Percentiles rank a stretch among this genome's conserved stretches.
These are phyloP conservation scores for Drosophila pseudotalamancana DNA, from an alignment of 2,888 invertebrate species.

Conservation along the genomic window DNA sequence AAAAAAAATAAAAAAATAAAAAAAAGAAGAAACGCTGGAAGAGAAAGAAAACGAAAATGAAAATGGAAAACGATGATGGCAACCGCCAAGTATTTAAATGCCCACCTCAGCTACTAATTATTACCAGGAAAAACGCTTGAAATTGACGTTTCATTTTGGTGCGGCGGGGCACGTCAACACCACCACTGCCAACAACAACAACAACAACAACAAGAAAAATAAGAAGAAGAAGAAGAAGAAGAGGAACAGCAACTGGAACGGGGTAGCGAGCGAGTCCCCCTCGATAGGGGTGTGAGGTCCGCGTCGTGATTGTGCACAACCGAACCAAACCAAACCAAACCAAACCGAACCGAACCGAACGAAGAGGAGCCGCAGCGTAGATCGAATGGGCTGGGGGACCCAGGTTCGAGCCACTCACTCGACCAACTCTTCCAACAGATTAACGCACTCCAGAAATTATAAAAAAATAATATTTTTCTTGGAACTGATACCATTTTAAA, in stretches of 20 bases:
- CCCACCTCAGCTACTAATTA: constrained; percentile 84
- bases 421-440: constrained; percentile 70
- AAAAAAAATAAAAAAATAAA: background rate
- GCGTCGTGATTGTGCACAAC: constrained; percentile 74
- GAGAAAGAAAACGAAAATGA: constrained; percentile 17
- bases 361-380: constrained; percentile 6
- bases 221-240: background rate
- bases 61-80: constrained; percentile 61
- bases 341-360: constrained; percentile 13
- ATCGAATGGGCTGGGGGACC: constrained; percentile 6
- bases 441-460: constrained; percentile 83
- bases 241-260: background rate
- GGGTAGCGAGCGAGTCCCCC: background rate
- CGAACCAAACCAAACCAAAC: constrained; percentile 6
- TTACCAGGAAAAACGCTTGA: constrained; percentile 84
- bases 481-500: constrained; percentile 83
- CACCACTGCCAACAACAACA: constrained; percentile 19
- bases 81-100: constrained; percentile 80
- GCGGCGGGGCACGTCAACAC: constrained; percentile 71
- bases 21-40: constrained; percentile 5
- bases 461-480: constrained; percentile 82
- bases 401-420: constrained; percentile 58
- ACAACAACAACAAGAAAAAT: background rate
- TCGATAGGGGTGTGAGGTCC: constrained; percentile 10
- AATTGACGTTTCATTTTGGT: constrained; percentile 82